phyloP scores from a whole-genome alignment of 2,797 vertebrate genomes.

The Tauraco hartlaubi region DNA sequence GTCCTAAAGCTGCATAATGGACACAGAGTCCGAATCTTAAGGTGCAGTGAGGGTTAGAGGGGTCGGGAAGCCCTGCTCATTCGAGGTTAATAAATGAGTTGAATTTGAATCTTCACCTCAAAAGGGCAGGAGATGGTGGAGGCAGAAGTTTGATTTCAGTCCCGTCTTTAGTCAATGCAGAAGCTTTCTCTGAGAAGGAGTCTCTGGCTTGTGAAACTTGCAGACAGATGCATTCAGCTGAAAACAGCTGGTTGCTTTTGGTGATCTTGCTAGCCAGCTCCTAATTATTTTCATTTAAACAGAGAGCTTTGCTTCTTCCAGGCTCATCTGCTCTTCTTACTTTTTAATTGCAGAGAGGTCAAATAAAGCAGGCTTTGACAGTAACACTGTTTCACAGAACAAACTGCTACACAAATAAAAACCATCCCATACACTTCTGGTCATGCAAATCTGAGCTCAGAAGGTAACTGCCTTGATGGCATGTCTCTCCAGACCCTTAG shows the following conservation, averaged over 20 bases:
- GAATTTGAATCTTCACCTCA: not conserved
- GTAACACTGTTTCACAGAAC: not conserved
- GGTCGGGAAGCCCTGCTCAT: not conserved
- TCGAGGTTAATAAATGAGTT: not conserved
- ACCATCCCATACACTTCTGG: not conserved
- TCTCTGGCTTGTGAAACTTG: conserved; percentile 1
- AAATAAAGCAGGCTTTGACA: not conserved
- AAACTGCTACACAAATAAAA: not conserved
- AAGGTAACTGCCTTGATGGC: not conserved
- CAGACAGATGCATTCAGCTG: not conserved
- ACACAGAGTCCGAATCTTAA: not conserved
- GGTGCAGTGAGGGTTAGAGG: not conserved
- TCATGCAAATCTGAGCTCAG: not conserved
- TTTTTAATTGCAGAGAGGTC: not conserved
- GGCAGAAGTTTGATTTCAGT: not conserved
- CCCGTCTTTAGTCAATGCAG: not conserved
- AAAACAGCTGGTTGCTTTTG: conserved; percentile 1
- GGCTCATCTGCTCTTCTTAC: not conserved
- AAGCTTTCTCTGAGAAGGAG: not conserved
- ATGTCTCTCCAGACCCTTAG: not conserved
- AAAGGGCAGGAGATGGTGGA: not conserved
- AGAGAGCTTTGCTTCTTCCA: not conserved
- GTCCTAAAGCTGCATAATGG: not conserved
- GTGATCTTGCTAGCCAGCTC: not conserved
- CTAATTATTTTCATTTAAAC: conserved; percentile 20